A percentile compares a stretch with the other conserved stretches of the same genome.
These are phyloP conservation scores for Spongilla lacustris DNA, from an alignment of 37 sponge, comb jelly and placozoan species.

Conservation along the genomic window DNA sequence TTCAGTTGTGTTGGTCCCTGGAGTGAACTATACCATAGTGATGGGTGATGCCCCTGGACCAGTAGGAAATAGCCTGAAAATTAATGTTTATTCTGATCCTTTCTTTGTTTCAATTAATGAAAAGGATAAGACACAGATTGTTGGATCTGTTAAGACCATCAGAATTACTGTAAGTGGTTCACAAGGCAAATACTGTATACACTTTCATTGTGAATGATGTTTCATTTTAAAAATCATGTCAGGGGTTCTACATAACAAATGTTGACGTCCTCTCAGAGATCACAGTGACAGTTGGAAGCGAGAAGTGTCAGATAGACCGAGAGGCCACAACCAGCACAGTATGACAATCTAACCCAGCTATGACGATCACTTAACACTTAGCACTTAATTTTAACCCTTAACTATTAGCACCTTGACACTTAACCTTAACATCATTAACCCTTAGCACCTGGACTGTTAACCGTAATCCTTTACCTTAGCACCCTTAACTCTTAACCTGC, in stretches of 20 bases:
- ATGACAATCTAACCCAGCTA: not conserved
- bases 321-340: not conserved
- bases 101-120: not conserved
- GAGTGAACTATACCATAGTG: not conserved
- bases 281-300: not conserved
- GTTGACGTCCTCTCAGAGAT: not conserved
- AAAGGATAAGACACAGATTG: not conserved
- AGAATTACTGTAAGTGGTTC: not conserved
- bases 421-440: no score
- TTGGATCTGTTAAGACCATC: not conserved
- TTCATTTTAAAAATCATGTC: not conserved
- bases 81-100: not conserved
- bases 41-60: not conserved
- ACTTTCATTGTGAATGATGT: no score
- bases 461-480: no score
- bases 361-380: no score
- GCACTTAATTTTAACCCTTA: no score
- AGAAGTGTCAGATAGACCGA: not conserved
- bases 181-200: no score
- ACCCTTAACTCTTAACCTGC: no score
- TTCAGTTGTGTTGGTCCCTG: not conserved
- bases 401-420: no score
- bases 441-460: no score
- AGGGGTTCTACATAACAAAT: not conserved
- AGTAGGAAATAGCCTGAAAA: not conserved